Percentiles rank a stretch among this genome's conserved stretches.
Conservation (phyloP, 2,113 vertebrate genomes). For the Limanda limanda region DNA sequence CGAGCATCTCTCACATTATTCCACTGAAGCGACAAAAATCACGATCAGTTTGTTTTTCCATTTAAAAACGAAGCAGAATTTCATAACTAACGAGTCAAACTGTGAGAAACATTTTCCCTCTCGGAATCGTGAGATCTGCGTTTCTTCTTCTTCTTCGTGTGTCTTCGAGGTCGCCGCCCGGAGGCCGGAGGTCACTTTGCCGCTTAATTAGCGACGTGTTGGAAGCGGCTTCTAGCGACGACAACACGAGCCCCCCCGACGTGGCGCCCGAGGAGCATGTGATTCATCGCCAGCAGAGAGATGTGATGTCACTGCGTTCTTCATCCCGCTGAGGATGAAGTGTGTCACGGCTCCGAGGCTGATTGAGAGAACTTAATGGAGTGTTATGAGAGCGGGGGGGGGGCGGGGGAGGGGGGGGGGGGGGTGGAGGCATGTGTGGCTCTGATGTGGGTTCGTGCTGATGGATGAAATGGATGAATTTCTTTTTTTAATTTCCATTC, state of each 20-base stretch:
- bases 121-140: neutral
- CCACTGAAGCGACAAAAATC: too few species aligned
- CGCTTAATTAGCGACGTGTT: constrained; percentile 56
- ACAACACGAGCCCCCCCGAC: constrained; percentile 27
- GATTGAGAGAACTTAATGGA: constrained; percentile 27
- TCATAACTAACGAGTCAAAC: neutral
- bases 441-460: constrained; percentile 59
- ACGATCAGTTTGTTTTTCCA: too few species aligned
- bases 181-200: constrained; percentile 53
- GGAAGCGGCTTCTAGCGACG: constrained; percentile 40
- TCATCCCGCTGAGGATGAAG: constrained; percentile 12
- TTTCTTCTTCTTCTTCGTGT: neutral
- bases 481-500: constrained; percentile 65
- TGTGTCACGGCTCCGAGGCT: constrained; percentile 33
- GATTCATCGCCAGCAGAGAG: constrained; percentile 36
- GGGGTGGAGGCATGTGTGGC: neutral
- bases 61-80: too few species aligned
- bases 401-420: too few species aligned
- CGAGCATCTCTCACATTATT: too few species aligned
- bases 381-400: constrained; percentile 10
- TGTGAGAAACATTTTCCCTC: neutral
- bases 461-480: constrained; percentile 63
- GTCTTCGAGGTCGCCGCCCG: constrained; percentile 26
- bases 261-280: neutral
- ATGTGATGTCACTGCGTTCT: constrained; percentile 16